These are phyloP conservation scores for Trissolcus japonicus DNA, from an alignment of 2,888 invertebrate species.

Conservation along the genomic window DNA sequence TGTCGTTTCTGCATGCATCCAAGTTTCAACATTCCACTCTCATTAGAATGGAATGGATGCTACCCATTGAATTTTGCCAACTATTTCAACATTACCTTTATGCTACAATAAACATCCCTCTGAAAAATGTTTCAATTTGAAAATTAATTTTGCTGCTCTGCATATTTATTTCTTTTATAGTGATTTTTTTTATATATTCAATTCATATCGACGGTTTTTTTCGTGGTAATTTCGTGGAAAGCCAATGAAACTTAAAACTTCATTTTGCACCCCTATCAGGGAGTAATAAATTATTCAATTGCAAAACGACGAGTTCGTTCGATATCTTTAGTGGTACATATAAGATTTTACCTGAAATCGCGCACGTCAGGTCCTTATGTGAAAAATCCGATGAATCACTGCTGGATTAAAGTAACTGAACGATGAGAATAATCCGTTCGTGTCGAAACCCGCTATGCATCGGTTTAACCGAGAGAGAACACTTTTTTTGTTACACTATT, in stretches of 20 bases:
- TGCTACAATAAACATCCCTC: background rate
- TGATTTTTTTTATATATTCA: too few relatives aligned
- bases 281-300: constrained; percentile 33
- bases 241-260: too few relatives aligned
- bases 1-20: constrained; percentile 45
- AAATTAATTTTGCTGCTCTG: background rate
- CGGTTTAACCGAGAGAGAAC: constrained; percentile 17
- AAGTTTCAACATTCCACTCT: constrained; percentile 55
- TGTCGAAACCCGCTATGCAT: constrained; percentile 32
- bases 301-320: constrained; percentile 28
- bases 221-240: too few relatives aligned
- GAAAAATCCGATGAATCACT: constrained; percentile 47
- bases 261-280: background rate
- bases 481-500: background rate
- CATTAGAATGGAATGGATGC: constrained; percentile 58
- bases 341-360: constrained; percentile 27
- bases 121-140: too few relatives aligned
- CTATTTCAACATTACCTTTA: constrained; percentile 17
- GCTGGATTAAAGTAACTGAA: constrained; percentile 52
- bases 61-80: constrained; percentile 43
- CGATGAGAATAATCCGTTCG: constrained; percentile 49
- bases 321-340: constrained; percentile 19
- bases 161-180: too few relatives aligned
- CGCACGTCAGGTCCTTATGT: constrained; percentile 36
- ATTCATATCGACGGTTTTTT: too few relatives aligned